phyloP scores from a whole-genome alignment of 2,888 invertebrate genomes.

The Leucoptera coffeella region DNA sequence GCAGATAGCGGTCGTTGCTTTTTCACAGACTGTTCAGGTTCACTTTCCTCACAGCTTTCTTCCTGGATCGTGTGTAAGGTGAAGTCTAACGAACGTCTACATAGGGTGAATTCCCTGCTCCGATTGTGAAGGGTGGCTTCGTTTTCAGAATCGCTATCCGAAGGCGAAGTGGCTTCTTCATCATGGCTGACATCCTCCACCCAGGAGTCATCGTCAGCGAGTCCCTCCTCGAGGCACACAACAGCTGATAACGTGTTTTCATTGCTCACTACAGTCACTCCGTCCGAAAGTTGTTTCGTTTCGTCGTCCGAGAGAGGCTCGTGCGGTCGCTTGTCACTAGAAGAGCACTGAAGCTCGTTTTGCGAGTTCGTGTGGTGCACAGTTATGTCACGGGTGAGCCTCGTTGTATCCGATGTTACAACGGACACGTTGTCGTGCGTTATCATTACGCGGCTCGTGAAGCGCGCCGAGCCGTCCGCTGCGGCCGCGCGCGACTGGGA shows the following conservation, averaged over 20 bases:
- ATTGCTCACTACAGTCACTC: conserved; percentile 65
- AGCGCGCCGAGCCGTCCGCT: conserved; percentile 61
- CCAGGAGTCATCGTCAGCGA: conserved; percentile 89
- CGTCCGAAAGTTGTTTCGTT: conserved; percentile 42
- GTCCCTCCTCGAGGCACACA: conserved; percentile 75
- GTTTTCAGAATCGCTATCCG: conserved; percentile 63
- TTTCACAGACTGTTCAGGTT: conserved; percentile 61
- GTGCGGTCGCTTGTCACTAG: conserved; percentile 28
- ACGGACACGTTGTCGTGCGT: conserved; percentile 75
- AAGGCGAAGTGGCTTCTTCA: conserved; percentile 63
- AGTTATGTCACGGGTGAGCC: conserved; percentile 59
- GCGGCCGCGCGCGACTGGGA: conserved; percentile 49
- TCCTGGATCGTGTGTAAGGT: conserved; percentile 90
- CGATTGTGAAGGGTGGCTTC: conserved; percentile 64
- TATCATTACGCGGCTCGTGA: conserved; percentile 86
- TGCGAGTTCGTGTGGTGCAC: conserved; percentile 63
- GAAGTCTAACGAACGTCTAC: conserved; percentile 78
- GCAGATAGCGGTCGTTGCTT: conserved; percentile 66
- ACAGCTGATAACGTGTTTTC: conserved; percentile 65
- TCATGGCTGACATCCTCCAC: conserved; percentile 82
- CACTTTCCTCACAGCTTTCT: conserved; percentile 92
- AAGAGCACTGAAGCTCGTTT: conserved; percentile 24
- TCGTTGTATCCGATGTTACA: conserved; percentile 70
- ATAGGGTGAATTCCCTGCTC: conserved; percentile 77
- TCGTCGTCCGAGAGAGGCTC: conserved; percentile 39